Conservation (phyloP, 2,888 invertebrate species). For the Polyommatus icarus region DNA sequence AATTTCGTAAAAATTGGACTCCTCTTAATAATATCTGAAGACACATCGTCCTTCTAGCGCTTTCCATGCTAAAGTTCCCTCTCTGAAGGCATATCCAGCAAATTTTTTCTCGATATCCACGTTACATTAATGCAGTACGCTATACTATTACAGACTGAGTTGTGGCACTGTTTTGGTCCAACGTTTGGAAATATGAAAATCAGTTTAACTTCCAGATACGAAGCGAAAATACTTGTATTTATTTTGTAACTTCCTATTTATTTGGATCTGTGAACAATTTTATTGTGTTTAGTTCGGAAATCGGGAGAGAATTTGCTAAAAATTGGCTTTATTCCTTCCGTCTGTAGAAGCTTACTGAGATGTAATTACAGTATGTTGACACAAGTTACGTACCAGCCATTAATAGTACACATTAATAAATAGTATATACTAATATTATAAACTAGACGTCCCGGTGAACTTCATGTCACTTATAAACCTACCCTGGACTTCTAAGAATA, state of each 20-base stretch:
- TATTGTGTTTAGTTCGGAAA: constrained; percentile 20
- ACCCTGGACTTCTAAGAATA: too few species aligned
- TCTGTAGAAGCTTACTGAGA: neutral
- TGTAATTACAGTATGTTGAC: neutral
- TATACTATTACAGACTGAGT: constrained; percentile 71
- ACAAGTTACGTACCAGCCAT: too few species aligned
- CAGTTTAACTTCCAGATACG: constrained; percentile 49
- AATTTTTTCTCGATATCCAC: constrained; percentile 37
- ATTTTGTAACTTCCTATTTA: constrained; percentile 33
- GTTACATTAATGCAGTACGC: constrained; percentile 69
- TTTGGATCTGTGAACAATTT: constrained; percentile 28
- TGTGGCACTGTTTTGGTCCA: constrained; percentile 77
- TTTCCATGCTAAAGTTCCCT: neutral
- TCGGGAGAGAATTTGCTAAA: neutral
- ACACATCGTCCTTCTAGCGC: neutral
- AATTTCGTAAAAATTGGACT: neutral
- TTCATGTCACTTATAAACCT: too few species aligned
- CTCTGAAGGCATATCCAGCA: constrained; percentile 29
- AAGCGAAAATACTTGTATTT: constrained; percentile 35
- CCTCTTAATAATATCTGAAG: neutral
- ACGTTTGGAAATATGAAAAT: constrained; percentile 73
- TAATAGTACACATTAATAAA: too few species aligned
- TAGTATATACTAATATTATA: too few species aligned
- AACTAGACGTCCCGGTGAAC: too few species aligned
- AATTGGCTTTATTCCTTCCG: constrained; percentile 11